These are phyloP conservation scores for Lissonota sp. DNA, from an alignment of 2,888 invertebrate genomes.

Conservation along the genomic window DNA sequence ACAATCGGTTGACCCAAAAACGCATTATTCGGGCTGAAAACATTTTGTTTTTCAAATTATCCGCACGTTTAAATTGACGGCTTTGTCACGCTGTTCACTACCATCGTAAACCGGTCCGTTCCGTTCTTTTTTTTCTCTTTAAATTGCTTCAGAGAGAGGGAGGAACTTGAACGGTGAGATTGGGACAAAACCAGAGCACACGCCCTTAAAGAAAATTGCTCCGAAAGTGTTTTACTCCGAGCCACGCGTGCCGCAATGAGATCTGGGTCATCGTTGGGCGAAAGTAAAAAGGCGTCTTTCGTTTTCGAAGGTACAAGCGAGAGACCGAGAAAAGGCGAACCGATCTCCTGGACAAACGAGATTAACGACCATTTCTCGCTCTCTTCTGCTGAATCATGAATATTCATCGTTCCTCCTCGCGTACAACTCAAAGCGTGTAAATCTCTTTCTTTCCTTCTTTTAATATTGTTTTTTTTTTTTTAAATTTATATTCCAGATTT, in stretches of 20 bases:
- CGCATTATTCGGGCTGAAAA: neutral
- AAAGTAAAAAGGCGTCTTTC: conserved; percentile 54
- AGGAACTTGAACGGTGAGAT: conserved; percentile 2
- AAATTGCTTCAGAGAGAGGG: conserved; percentile 25
- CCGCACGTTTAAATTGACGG: conserved; percentile 9
- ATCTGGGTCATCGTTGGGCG: conserved; percentile 61
- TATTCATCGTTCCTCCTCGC: conserved; percentile 53
- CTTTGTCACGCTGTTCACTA: neutral
- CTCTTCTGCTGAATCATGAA: conserved; percentile 43
- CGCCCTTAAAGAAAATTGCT: conserved; percentile 62
- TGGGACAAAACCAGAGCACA: conserved; percentile 30
- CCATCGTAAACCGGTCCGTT: neutral
- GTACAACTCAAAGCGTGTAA: neutral
- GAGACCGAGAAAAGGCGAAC: conserved; percentile 45
- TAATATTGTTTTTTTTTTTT: neutral
- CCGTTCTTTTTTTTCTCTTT: conserved; percentile 8
- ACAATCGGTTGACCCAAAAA: neutral
- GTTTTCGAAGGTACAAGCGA: conserved; percentile 45
- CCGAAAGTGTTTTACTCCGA: conserved; percentile 43
- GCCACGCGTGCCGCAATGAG: conserved; percentile 40
- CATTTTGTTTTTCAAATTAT: neutral
- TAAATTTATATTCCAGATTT: no score
- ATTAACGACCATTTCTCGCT: conserved; percentile 9
- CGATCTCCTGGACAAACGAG: conserved; percentile 33
- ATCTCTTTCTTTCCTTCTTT: conserved; percentile 4